Percentiles rank a stretch among this genome's conserved stretches.
These are phyloP conservation scores for Danaus plexippus DNA, from an alignment of 1,140 invertebrate genomes.

Conservation along the genomic window DNA sequence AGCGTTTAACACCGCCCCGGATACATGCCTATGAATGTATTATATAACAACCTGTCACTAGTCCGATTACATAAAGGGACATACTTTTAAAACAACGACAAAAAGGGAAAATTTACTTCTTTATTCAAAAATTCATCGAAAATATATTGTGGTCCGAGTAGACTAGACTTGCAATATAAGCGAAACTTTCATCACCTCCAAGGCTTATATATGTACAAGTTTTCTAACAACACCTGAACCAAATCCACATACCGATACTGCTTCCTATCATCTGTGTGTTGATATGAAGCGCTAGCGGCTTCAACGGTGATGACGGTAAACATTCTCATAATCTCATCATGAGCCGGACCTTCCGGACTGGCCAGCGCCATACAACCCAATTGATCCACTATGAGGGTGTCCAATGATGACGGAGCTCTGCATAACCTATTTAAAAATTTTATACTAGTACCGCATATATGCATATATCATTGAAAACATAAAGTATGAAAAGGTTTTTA, in stretches of 20 bases:
- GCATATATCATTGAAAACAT: too few relatives aligned
- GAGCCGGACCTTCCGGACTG: conserved; percentile 86
- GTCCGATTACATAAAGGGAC: neutral
- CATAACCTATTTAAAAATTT: conserved; percentile 77
- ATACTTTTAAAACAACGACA: too few relatives aligned
- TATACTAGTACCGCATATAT: too few relatives aligned
- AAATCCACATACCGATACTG: conserved; percentile 76
- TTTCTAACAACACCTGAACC: too few relatives aligned
- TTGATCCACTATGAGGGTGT: conserved; percentile 96
- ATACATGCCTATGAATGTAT: conserved; percentile 82
- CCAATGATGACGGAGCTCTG: conserved; percentile 87
- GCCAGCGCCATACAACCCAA: conserved; percentile 97
- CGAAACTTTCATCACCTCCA: too few relatives aligned
- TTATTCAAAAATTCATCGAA: too few relatives aligned
- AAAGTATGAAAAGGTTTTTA: too few relatives aligned
- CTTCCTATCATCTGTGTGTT: conserved; percentile 80
- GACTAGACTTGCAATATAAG: too few relatives aligned
- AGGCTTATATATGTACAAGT: too few relatives aligned
- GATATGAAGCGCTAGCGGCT: conserved; percentile 91
- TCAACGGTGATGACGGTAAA: conserved; percentile 96
- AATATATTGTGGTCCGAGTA: too few relatives aligned
- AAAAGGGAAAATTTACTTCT: too few relatives aligned
- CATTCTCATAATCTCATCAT: conserved; percentile 98
- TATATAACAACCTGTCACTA: neutral
- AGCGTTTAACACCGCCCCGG: conserved; percentile 94